Percentiles rank a stretch among this genome's conserved stretches.
These are phyloP conservation scores for Danio aesculapii DNA, from an alignment of 2,797 vertebrate genomes.

Conservation along the genomic window DNA sequence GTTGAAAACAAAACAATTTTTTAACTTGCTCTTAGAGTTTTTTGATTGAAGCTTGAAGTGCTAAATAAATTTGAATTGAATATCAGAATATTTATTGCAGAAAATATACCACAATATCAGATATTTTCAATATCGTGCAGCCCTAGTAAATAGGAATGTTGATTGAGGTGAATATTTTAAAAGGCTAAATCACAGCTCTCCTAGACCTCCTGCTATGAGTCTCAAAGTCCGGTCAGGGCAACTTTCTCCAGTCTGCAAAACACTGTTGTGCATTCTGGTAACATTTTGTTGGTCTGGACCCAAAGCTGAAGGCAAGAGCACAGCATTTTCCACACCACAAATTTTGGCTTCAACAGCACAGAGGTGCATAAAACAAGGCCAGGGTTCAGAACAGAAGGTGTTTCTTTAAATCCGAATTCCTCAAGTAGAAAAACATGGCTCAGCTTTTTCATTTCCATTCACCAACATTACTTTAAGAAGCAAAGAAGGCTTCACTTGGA, in stretches of 20 bases:
- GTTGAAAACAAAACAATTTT: no score
- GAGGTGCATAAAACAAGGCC: background rate
- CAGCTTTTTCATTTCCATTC: background rate
- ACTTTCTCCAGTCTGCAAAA: background rate
- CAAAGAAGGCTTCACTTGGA: background rate
- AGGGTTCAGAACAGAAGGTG: slow-evolving; percentile 8
- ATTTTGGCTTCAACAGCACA: slow-evolving; percentile 1
- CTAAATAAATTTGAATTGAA: no score
- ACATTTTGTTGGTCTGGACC: background rate
- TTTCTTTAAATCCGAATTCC: background rate
- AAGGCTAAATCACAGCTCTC: background rate
- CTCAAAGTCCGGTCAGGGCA: background rate
- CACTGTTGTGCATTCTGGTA: background rate
- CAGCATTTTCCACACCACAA: background rate
- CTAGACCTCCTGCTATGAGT: background rate
- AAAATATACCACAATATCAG: no score
- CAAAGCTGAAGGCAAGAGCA: background rate
- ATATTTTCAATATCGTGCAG: no score
- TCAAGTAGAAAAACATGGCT: slow-evolving; percentile 20
- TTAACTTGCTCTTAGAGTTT: no score
- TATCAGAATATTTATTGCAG: no score
- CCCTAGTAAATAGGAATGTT: background rate
- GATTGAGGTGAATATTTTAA: background rate
- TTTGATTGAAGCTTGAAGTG: no score
- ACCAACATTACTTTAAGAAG: background rate